Evolutionary conservation across 1,140 invertebrate genomes (phyloP).

Genomic region (Listronotus bonariensis): DNA sequence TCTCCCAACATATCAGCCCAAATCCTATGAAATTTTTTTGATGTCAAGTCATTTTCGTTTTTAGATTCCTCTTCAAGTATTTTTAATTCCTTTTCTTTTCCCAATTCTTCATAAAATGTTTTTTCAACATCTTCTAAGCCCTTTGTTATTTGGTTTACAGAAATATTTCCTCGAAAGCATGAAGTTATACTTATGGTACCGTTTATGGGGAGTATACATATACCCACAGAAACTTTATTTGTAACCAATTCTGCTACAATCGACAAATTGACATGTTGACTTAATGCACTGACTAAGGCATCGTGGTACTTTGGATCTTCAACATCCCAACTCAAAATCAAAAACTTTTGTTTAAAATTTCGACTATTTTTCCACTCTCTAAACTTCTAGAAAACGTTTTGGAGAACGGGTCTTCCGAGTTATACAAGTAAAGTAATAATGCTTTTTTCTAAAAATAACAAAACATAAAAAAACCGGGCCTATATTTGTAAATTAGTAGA

Average conservation of each 20-base stretch:
- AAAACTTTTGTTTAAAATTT: slow-evolving; percentile 35
- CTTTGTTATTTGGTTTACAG: slow-evolving; percentile 24
- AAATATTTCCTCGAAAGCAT: slow-evolving; percentile 33
- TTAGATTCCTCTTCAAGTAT: slow-evolving; percentile 8
- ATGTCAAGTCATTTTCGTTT: slow-evolving; percentile 30
- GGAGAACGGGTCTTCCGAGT: slow-evolving; percentile 36
- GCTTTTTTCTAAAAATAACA: slow-evolving; percentile 37
- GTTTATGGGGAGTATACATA: slow-evolving; percentile 36
- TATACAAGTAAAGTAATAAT: slow-evolving; percentile 42
- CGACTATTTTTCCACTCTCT: slow-evolving; percentile 17
- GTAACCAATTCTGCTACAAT: slow-evolving; percentile 17
- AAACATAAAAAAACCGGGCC: too few species aligned
- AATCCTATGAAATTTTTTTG: slow-evolving; percentile 41
- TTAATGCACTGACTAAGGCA: slow-evolving; percentile 36
- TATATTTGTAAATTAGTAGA: too few species aligned
- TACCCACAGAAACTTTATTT: slow-evolving; percentile 26
- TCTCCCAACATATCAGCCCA: slow-evolving; percentile 47
- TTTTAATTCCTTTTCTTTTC: slow-evolving; percentile 32
- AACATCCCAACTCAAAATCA: slow-evolving; percentile 42
- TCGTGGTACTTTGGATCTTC: slow-evolving; percentile 33
- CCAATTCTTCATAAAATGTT: slow-evolving; percentile 24
- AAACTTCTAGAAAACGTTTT: slow-evolving; percentile 37
- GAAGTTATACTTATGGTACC: slow-evolving; percentile 32
- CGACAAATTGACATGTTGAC: slow-evolving; percentile 23
- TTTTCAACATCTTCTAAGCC: slow-evolving; percentile 30